Evolutionary conservation across 2,888 invertebrate species (phyloP).

Genomic region (Coenonympha glycerion): DNA sequence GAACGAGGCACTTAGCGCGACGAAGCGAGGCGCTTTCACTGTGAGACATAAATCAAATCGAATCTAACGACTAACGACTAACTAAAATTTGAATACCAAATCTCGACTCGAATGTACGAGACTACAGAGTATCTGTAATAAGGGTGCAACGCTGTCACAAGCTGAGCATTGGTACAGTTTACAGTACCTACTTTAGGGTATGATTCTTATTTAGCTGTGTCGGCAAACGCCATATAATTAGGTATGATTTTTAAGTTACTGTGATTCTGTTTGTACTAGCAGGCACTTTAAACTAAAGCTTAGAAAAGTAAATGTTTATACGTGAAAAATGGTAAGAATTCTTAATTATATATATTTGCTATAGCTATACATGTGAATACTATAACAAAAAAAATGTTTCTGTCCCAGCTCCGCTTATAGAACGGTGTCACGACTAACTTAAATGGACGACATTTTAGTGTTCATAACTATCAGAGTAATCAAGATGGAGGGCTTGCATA

Average conservation of each 20-base stretch:
- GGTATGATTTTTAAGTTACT: too few relatives aligned
- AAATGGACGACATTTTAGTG: conserved; percentile 34
- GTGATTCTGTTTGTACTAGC: too few relatives aligned
- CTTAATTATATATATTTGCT: too few relatives aligned
- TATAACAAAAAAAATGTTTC: too few relatives aligned
- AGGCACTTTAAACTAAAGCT: too few relatives aligned
- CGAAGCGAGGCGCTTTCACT: conserved; percentile 23
- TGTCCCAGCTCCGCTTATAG: conserved; percentile 24
- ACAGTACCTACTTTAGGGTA: too few relatives aligned
- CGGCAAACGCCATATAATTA: too few relatives aligned
- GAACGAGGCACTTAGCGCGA: conserved; percentile 16
- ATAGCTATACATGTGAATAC: too few relatives aligned
- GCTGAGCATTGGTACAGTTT: conserved; percentile 18
- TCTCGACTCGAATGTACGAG: conserved; percentile 36
- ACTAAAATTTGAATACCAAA: conserved; percentile 63
- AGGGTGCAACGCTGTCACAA: neutral
- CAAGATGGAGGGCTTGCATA: conserved; percentile 24
- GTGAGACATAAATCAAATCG: conserved; percentile 55
- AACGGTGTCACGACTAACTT: conserved; percentile 11
- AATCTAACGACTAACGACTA: conserved; percentile 46
- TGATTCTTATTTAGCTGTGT: too few relatives aligned
- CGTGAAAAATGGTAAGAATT: too few relatives aligned
- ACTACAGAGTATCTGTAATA: conserved; percentile 18
- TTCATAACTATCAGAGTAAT: conserved; percentile 49
- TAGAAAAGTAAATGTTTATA: too few relatives aligned